These are phyloP conservation scores for Drymonia ruficornis DNA, from an alignment of 2,888 invertebrate genomes.

Conservation along the genomic window DNA sequence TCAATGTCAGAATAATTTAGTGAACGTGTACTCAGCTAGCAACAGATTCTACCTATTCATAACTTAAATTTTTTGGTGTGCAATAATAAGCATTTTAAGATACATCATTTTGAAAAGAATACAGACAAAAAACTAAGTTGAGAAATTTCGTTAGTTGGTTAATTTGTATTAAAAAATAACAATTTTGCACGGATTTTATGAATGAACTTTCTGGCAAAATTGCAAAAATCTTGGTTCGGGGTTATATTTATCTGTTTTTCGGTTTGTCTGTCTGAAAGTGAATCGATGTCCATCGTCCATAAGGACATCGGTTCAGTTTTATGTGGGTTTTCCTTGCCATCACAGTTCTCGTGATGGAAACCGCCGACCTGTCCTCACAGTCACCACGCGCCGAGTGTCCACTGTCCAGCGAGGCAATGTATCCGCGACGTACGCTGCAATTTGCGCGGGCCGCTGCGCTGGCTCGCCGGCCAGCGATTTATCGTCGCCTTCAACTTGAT, in stretches of 20 bases:
- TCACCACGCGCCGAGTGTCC: conserved; percentile 12
- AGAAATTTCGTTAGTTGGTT: too few relatives aligned
- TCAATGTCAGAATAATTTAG: conserved; percentile 14
- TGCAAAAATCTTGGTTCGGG: too few relatives aligned
- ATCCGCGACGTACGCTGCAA: conserved; percentile 47
- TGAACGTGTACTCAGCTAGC: conserved; percentile 23
- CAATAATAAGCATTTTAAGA: conserved; percentile 7
- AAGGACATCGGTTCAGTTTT: not conserved
- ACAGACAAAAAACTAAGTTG: too few relatives aligned
- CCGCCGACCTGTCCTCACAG: not conserved
- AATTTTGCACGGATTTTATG: too few relatives aligned
- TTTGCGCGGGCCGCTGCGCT: conserved; percentile 49
- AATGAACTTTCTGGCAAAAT: too few relatives aligned
- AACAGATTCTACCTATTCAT: conserved; percentile 26
- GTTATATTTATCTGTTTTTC: too few relatives aligned
- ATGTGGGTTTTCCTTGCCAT: not conserved
- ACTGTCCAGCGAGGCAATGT: conserved; percentile 14
- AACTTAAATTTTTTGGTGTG: conserved; percentile 20
- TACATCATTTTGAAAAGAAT: too few relatives aligned
- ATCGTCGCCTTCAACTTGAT: conserved; percentile 61
- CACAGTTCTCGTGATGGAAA: not conserved
- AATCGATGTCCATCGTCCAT: too few relatives aligned
- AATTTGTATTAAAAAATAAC: too few relatives aligned
- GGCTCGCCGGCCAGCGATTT: conserved; percentile 45
- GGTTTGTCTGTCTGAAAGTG: too few relatives aligned